These are phyloP conservation scores for Suillia variegata DNA, from an alignment of 2,888 invertebrate species.

Conservation along the genomic window DNA sequence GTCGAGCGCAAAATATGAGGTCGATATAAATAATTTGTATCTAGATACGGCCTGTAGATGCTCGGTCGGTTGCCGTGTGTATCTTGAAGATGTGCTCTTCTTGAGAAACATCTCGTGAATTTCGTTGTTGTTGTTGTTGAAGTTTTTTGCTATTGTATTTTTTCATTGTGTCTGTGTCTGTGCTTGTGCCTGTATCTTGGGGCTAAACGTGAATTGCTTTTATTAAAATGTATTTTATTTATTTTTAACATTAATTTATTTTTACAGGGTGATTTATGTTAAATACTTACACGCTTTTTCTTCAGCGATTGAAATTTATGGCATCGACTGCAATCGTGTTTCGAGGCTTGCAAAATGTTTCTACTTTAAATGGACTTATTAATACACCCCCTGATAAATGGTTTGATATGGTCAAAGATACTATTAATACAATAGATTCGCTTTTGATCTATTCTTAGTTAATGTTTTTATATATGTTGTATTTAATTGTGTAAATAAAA, in stretches of 20 bases:
- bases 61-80: neutral
- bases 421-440: too few species aligned
- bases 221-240: slow-evolving; percentile 3
- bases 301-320: too few species aligned
- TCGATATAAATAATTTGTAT: slow-evolving; percentile 56
- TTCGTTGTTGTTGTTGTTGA: slow-evolving; percentile 1
- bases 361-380: too few species aligned
- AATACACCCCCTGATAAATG: too few species aligned
- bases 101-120: neutral
- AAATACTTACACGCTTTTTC: too few species aligned
- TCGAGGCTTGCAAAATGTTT: too few species aligned
- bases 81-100: slow-evolving; percentile 5
- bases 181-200: neutral
- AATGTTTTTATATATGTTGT: too few species aligned
- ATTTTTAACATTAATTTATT: slow-evolving; percentile 1
- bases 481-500: too few species aligned
- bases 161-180: neutral
- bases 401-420: too few species aligned
- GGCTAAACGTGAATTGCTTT: slow-evolving; percentile 3
- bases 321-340: too few species aligned
- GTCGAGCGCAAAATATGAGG: slow-evolving; percentile 46
- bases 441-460: too few species aligned
- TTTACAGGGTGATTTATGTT: slow-evolving; percentile 6
- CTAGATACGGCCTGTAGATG: slow-evolving; percentile 38
- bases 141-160: neutral